Percentiles rank a stretch among this genome's conserved stretches.
Evolutionary conservation across 1,140 invertebrate genomes (phyloP).

Genomic region (Orius insidiosus): DNA sequence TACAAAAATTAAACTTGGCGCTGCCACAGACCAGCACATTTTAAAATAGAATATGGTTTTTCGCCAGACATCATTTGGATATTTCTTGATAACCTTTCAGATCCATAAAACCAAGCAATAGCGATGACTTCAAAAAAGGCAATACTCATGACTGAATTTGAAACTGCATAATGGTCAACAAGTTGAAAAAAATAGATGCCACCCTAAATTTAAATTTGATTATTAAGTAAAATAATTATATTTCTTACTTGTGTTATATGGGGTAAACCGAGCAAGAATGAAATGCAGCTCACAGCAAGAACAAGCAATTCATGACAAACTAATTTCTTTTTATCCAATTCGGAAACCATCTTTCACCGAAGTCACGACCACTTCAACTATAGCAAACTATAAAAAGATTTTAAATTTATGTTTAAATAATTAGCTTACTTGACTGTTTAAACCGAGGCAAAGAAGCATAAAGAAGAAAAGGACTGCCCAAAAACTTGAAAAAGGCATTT

Average conservation of each 20-base stretch:
- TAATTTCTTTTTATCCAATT: slow-evolving; percentile 61
- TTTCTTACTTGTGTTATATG: slow-evolving; percentile 59
- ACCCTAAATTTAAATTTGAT: slow-evolving; percentile 39
- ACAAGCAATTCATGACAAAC: slow-evolving; percentile 76
- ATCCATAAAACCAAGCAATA: slow-evolving; percentile 84
- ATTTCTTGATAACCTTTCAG: slow-evolving; percentile 55
- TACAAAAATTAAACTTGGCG: slow-evolving; percentile 65
- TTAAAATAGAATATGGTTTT: slow-evolving; percentile 62
- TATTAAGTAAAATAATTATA: not conserved
- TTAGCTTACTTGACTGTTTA: slow-evolving; percentile 75
- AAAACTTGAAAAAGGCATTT: slow-evolving; percentile 69
- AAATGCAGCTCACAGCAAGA: slow-evolving; percentile 61
- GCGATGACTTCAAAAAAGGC: slow-evolving; percentile 84
- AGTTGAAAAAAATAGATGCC: slow-evolving; percentile 87
- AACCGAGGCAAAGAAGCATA: slow-evolving; percentile 72
- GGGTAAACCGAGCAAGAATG: slow-evolving; percentile 66
- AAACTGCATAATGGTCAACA: slow-evolving; percentile 82
- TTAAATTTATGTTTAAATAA: slow-evolving; percentile 7
- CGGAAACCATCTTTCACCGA: slow-evolving; percentile 79
- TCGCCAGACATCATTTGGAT: slow-evolving; percentile 76
- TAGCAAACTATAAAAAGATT: slow-evolving; percentile 52
- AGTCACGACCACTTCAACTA: slow-evolving; percentile 81
- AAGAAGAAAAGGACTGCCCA: slow-evolving; percentile 82
- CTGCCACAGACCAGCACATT: slow-evolving; percentile 65
- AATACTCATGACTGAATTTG: slow-evolving; percentile 76